Base-by-base conservation (phyloP, 2,797 vertebrate species). In the Sylvilagus floridanus region DNA sequence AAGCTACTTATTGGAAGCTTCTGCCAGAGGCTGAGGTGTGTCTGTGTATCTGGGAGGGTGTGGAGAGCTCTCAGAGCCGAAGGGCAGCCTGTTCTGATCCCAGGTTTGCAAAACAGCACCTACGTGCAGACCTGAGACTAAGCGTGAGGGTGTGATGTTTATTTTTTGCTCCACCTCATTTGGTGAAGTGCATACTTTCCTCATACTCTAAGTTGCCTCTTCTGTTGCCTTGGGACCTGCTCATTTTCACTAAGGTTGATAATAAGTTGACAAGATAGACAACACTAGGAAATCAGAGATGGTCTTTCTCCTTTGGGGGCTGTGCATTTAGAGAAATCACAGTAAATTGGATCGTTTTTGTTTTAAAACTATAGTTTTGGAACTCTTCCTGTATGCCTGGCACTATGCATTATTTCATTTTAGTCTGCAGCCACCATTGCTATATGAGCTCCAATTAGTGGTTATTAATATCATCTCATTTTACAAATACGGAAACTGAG, bases 21-120 rank as follows among this genome's bases (percentile, higher is more conserved):
- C 93, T 92, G 94, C 97, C 82, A 85, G 76, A 83, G 90, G 93
- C 87, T 76, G 73, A 92, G 97, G 96, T 95, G 96, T 95, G 84
- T 95, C 79, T 95, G 21, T 95, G 19, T 88, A 65, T 93, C 63
- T 93, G 94, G 78, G 82, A 94, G 95, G 97, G 97, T 86, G 94
- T 97, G 96, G 88, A 88, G 50, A 79, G 35, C 79, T 93, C 84
- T 90, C 47, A 32, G 90, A 95, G 93, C 93, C 0, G 10, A 91
- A 94, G 96, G 93, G 84, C 60, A 95, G 71, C 83, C 71, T 79
- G 84, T 95, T 92, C 82, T 81, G 82, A 71, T 87, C 84, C 54
- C 81, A 90, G 47, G 60, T 96, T 95, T 95, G 87, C 86, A 85
- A 94, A 96, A 94, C 62, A 89, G 81, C 76, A 57, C 62, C 75